phyloP scores from a whole-genome alignment of 2,797 vertebrate genomes.

The Peromyscus eremicus region DNA sequence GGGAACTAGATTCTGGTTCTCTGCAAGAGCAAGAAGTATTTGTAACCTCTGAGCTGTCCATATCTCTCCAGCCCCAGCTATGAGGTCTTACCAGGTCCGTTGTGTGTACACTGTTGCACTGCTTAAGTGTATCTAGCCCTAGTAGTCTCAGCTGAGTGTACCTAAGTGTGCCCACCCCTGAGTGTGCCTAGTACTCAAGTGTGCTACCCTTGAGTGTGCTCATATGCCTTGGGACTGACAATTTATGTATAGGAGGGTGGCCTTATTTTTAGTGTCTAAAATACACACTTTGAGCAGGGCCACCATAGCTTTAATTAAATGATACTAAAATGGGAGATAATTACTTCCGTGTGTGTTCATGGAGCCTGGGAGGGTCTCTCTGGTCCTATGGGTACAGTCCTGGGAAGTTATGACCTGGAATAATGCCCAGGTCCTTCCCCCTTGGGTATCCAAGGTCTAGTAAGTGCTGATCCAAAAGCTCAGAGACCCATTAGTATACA shows the following conservation, averaged over 20 bases:
- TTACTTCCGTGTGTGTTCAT: background rate
- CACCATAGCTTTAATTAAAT: background rate
- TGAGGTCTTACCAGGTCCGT: background rate
- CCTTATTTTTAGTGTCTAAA: slow-evolving; percentile 1
- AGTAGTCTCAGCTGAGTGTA: background rate
- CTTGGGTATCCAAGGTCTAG: background rate
- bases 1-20: background rate
- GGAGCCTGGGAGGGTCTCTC: background rate
- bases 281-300: background rate
- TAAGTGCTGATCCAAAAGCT: background rate
- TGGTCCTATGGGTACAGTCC: background rate
- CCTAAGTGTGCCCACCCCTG: background rate
- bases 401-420: background rate
- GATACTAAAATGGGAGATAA: background rate
- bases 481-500: background rate
- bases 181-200: background rate
- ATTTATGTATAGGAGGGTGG: background rate
- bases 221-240: fast-evolving
- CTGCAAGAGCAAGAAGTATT: background rate
- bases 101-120: background rate
- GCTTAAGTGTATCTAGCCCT: background rate
- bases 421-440: background rate
- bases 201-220: background rate
- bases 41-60: background rate
- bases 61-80: background rate